phyloP scores from a whole-genome alignment of 1,140 invertebrate species.

The Penaeus japonicus region DNA sequence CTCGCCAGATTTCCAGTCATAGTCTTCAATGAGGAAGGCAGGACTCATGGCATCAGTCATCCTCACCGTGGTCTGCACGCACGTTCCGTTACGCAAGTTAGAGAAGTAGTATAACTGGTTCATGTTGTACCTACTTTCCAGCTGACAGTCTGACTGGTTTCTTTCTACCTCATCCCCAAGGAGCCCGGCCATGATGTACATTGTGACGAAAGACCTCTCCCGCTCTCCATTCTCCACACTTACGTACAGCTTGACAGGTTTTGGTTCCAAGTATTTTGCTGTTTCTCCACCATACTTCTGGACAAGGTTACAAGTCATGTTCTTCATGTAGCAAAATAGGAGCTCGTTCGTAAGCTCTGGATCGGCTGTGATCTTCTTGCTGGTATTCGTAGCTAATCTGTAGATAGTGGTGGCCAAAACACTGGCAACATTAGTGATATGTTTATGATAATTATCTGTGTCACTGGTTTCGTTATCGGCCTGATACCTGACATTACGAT shows the following conservation, averaged over 20 bases:
- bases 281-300: slow-evolving; percentile 25
- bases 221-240: slow-evolving; percentile 39
- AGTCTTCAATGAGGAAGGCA: slow-evolving; percentile 52
- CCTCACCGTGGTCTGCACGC: slow-evolving; percentile 35
- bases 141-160: slow-evolving; percentile 34
- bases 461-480: background rate
- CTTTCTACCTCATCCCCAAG: slow-evolving; percentile 43
- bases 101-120: slow-evolving; percentile 47
- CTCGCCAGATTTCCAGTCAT: slow-evolving; percentile 51
- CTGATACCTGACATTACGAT: slow-evolving; percentile 37
- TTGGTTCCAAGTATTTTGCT: slow-evolving; percentile 16
- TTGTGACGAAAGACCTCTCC: slow-evolving; percentile 22
- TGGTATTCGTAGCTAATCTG: background rate
- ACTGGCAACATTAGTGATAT: slow-evolving; percentile 40
- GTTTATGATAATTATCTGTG: slow-evolving; percentile 34
- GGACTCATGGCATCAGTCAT: slow-evolving; percentile 54
- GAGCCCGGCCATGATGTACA: slow-evolving; percentile 37
- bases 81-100: slow-evolving; percentile 50
- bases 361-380: slow-evolving; percentile 29
- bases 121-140: slow-evolving; percentile 25
- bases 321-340: slow-evolving; percentile 44
- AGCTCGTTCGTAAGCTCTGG: slow-evolving; percentile 30
- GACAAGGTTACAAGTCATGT: slow-evolving; percentile 52
- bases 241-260: slow-evolving; percentile 54
- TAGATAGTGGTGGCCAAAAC: slow-evolving; percentile 46